Base-by-base conservation (phyloP, 1,140 invertebrate genomes). In the Diplogasteroides magnus region DNA sequence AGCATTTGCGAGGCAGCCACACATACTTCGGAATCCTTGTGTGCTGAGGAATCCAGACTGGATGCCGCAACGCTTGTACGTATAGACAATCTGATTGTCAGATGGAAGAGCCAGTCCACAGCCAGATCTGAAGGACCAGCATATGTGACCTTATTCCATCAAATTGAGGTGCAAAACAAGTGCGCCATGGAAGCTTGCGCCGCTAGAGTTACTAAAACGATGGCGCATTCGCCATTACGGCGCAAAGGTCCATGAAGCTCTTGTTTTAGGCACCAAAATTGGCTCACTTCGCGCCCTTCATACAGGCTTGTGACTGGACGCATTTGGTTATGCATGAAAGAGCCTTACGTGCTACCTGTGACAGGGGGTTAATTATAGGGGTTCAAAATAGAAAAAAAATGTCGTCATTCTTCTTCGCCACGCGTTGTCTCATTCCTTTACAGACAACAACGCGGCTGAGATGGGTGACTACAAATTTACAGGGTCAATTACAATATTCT, bases 61-160 rank as follows among this genome's bases (percentile, higher is more conserved):
- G 48, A 74, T 72, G 61, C 68, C 72, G 57, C 72, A 74, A 31
- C 61, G 62, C 28, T 74, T 74, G 37, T 68, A 67, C 0, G 69
- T 63, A 62, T 74, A 69, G 23, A 74, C 72, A 23, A 74, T 63
- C 29, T 63, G 26, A 32, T 65, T 74, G 32, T 74, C 72, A 31
- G 72, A 59, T 23, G 72, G 72, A n/a, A 74, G 72, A 23, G 58
- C 72, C 15, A 74, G 72, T 31, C 72, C 72, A 31, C 72, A 74
- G 29, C 72, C 32, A n/a, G n/a, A n/a, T n/a, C 14, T 15, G 19
- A 15, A 19, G 14, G 25, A 31, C 13, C 27, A 19, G 14, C 25
- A 15, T 61, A 15, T 61, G 15, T 61, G 14, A 15, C 14, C 14
- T 19, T 15, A 61, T 15, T 61, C 14, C 14, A 25, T 26, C 15